Percentiles rank a stretch among this genome's conserved stretches.
phyloP scores from a whole-genome alignment of 2,888 invertebrate genomes.

The Drosophila meridionalis region DNA sequence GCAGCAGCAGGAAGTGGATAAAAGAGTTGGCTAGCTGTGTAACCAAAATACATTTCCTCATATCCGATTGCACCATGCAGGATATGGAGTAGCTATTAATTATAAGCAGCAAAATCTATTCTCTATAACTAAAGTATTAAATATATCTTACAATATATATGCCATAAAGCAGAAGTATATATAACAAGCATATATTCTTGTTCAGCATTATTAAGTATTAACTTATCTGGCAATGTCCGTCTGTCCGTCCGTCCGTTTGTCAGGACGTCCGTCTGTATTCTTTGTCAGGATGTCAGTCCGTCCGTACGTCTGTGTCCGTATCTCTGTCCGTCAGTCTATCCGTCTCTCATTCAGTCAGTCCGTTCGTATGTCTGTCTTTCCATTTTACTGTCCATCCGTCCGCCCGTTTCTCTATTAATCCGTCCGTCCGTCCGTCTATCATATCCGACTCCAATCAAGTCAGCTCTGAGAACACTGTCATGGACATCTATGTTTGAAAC shows the following conservation, averaged over 20 bases:
- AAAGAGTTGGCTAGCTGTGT: background rate
- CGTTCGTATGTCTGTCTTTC: too few species aligned
- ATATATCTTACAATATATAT: background rate
- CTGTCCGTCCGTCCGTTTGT: background rate
- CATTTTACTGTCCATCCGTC: too few species aligned
- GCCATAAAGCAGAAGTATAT: background rate
- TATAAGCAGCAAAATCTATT: background rate
- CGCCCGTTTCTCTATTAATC: too few species aligned
- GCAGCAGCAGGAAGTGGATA: background rate
- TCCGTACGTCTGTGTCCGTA: background rate
- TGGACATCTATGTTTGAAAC: background rate
- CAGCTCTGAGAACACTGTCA: background rate
- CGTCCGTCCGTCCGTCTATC: too few species aligned
- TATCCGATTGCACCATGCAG: background rate
- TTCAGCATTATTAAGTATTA: too few species aligned
- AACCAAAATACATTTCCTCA: slow-evolving; percentile 4
- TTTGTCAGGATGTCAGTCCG: too few species aligned
- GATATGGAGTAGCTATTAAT: background rate
- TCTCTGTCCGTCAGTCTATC: background rate
- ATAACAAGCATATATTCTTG: too few species aligned
- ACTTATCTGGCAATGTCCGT: too few species aligned
- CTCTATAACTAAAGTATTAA: background rate
- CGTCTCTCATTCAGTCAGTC: background rate
- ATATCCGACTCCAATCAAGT: too few species aligned
- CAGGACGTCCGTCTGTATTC: too few species aligned